Evolutionary conservation across 2,113 vertebrate species (phyloP), one percentile per base, ranked within the genome.

Genomic region (Piaya cayana): DNA sequence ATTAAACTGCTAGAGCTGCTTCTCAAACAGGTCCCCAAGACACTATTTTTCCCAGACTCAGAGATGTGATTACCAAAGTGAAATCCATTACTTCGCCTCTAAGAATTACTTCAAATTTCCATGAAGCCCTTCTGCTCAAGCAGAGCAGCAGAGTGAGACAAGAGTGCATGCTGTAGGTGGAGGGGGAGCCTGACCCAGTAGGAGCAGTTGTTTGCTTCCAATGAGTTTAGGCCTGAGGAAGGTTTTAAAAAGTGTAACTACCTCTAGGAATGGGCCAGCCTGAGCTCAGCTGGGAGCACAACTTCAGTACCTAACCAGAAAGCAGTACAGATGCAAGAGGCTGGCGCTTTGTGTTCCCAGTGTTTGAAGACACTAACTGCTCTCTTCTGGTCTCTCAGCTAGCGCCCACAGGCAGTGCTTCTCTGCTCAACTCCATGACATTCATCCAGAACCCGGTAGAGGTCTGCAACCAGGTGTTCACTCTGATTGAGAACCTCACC

Each of bases 401-500:
- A 96, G 99, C 99, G 6, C 99, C 99, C 15, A 99, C 99, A 45
- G 97, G 98, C 65, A 99, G 98, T 15, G 87, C 96, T 36, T 99
- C 99, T 37, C 88, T 99, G 91, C 95, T 99, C 62, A 99, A 98
- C 95, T 99, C 99, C 42, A 99, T 99, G 99, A 98, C 97, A 26
- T 89, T 98, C 4, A 99, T 99, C 75, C 97, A 98, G 96, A 99
- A 99, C 96, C 99, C 99, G 1, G 99, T 99, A 72, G 98, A 96
- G 72, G 98, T 98, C 12, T 99, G 99, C 93, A 98, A 99, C 96
- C 96, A 98, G 64, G 99, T 99, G 74, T 99, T 99, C 94, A 79
- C 97, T 65, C 98, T 99, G 96, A 99, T 99, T 88, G 99, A 99
- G 98, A 99, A 98, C 86, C 99, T 99, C 91, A 99, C 99, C 23